A percentile compares a stretch with the other conserved stretches of the same genome.
Evolutionary conservation across 2,888 invertebrate genomes (phyloP).

Genomic region (Apamea crenata): DNA sequence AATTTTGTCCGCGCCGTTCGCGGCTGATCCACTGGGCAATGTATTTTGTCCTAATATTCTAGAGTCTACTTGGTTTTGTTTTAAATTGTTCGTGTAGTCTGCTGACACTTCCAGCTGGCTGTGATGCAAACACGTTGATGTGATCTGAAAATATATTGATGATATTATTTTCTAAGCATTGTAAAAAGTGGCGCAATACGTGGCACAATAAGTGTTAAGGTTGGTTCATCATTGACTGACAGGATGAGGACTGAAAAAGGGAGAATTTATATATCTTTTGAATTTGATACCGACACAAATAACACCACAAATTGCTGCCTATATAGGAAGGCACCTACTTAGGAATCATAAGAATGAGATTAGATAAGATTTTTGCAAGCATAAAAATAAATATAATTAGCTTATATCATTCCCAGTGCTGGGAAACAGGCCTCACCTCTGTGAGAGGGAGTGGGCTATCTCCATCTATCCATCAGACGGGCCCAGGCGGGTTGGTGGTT

Average conservation of each 20-base stretch:
- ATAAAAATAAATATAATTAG: not conserved
- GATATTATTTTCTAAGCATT: not conserved
- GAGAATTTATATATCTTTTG: not conserved
- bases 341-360: not conserved
- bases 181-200: no score
- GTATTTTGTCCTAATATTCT: conserved; percentile 56
- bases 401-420: not conserved
- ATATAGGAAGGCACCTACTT: not conserved
- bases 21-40: conserved; percentile 55
- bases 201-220: not conserved
- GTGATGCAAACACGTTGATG: conserved; percentile 87
- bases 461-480: not conserved
- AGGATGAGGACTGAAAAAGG: not conserved
- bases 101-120: conserved; percentile 84
- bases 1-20: conserved; percentile 60
- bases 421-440: not conserved
- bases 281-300: not conserved
- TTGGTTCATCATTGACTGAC: not conserved
- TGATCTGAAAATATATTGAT: conserved; percentile 75
- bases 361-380: not conserved
- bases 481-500: not conserved
- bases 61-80: conserved; percentile 65
- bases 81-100: conserved; percentile 69
- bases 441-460: not conserved
- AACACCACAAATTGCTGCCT: not conserved